Base-by-base conservation (phyloP, 2,888 invertebrate species). In the Schizaphis graminum region DNA sequence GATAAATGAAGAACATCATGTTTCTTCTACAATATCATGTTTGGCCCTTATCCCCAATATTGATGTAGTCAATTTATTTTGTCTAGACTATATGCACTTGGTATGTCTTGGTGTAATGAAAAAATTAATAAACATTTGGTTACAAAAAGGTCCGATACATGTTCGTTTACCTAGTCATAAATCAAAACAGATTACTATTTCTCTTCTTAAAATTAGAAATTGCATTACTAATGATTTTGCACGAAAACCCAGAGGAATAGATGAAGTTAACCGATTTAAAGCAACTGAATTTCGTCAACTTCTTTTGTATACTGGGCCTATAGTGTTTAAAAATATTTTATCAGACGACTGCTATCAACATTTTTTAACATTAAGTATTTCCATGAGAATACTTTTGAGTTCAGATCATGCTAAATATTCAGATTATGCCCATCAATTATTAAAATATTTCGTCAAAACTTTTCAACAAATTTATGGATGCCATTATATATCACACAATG, bases 41-140 rank as follows among this genome's bases (percentile, higher is more conserved):
- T n/a, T 67, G n/a, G 67, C 67, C n/a, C n/a, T 67, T 28, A 67
- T 67, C 10, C 67, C 67, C 28, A 67, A 67, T n/a, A 13, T n/a
- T 67, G 67, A 67, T 67, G n/a, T 67, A 67, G 67, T 67, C n/a
- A 67, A 67, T 67, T n/a, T 67, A 28, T 67, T 67, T n/a, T 67
- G n/a, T n/a, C 13, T 67, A n/a, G 67, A 67, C n/a, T 67, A 67
- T 67, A 67, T 67, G 67, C 67, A 67, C n/a, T n/a, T 67, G n/a
- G 67, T 67, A 47, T 47, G 47, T 47, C 47, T 47, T 47, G 47
- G 47, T 47, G 47, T 47, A 47, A 47, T 47, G 47, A 67, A 67
- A n/a, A 67, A 67, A 67, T 67, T n/a, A 67, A n/a, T 67, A 67
- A 67, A 67, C 67, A 67, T 67, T 67, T 67, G 67, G 67, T 67